A percentile compares a stretch with the other conserved stretches of the same genome.
Evolutionary conservation across 2,113 vertebrate genomes (phyloP).

Genomic region (Pantherophis guttatus): DNA sequence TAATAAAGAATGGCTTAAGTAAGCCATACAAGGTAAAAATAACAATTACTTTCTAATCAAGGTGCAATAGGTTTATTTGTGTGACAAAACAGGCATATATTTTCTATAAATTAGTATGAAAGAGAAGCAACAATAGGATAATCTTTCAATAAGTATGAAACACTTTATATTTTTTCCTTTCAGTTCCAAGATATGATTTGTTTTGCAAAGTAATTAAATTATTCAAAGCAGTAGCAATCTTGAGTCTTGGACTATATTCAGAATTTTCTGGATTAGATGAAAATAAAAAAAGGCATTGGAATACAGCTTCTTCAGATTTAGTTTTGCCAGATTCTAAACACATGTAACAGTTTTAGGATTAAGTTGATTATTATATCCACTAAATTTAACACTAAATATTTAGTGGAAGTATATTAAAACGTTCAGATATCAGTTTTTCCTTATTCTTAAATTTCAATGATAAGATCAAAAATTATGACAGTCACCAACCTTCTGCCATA

Average conservation of each 20-base stretch:
- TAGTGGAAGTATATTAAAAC: background rate
- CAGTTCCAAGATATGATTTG: background rate
- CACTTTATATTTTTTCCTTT: background rate
- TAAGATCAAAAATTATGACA: background rate
- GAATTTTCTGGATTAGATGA: background rate
- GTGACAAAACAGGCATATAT: slow-evolving; percentile 44
- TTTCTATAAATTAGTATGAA: slow-evolving; percentile 45
- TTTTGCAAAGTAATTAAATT: background rate
- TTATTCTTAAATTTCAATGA: background rate
- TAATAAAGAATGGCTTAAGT: background rate
- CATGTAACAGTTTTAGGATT: background rate
- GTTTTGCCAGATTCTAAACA: background rate
- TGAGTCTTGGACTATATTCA: slow-evolving; percentile 19
- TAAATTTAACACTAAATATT: background rate
- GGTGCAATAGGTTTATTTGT: slow-evolving; percentile 45
- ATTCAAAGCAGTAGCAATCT: background rate
- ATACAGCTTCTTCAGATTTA: background rate
- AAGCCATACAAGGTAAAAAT: background rate
- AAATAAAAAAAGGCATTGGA: background rate
- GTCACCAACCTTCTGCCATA: slow-evolving; percentile 86
- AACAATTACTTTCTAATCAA: background rate
- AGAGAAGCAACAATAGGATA: background rate
- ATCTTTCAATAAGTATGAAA: background rate
- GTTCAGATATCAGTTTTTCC: background rate
- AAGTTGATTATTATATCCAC: background rate